Evolutionary conservation across 2,113 vertebrate genomes (phyloP), one percentile per base, ranked within the genome.

Genomic region (Eulacestoma nigropectus): DNA sequence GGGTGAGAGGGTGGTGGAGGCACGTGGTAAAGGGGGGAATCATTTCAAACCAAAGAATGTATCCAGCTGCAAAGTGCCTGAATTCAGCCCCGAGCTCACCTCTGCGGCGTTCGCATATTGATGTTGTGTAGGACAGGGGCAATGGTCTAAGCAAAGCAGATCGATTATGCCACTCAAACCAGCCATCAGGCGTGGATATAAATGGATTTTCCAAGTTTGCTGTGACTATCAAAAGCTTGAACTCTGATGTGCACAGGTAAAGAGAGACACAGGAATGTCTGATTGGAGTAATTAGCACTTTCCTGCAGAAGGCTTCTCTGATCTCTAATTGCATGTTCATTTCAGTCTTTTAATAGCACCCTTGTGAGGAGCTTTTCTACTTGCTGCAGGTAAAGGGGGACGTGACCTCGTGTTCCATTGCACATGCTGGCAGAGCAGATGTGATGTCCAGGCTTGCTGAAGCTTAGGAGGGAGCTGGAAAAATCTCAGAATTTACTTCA

Each of bases 271-370:
- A 44, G 53, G 30, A 82, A 82, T 52, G 55, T 78, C 90, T 91
- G 87, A 91, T 73, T 85, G 72, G 50, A 84, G 81, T 91, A 95
- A 95, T 96, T 96, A 96, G 91, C 95, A 95, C 91, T 80, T 96
- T 55, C 59, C 75, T 76, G 46, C 76, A 73, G 78, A 89, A 91
- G 33, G 37, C 63, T 91, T 32, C 84, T 97, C 93, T 94, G 91
- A 95, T 97, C 87, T 95, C 84, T 94, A 93, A 96, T 93, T 93
- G 87, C 84, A 47, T 47, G 63, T 57, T 96, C 87, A 39, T 94
- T 83, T 90, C 57, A 83, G 70, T 50, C 74, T 82, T 93, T 87
- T 91, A 88, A 93, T 79, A 64, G 69, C 6, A 4, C 11, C 8
- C 87, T 89, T 77, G 42, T 50, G 53, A 94, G 62, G 46, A 7